Evolutionary conservation across 1,140 invertebrate genomes (phyloP).

Genomic region (Forficula auricularia): DNA sequence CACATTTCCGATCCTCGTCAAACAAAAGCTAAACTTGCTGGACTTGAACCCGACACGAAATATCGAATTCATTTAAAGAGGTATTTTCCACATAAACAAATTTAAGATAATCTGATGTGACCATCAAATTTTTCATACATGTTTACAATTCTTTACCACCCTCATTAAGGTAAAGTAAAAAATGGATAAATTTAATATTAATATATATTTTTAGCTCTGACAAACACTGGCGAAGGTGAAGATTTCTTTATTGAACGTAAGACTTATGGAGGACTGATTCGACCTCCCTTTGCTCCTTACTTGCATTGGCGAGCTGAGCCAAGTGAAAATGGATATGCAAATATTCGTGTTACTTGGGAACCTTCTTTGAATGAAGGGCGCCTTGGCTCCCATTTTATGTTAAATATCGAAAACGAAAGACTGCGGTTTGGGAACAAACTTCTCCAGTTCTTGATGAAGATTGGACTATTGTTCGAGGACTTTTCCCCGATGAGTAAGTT

Average conservation of each 20-base stretch:
- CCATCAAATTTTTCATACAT: too few species aligned
- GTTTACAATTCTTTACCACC: too few species aligned
- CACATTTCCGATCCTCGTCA: slow-evolving; percentile 55
- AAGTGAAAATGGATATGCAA: slow-evolving; percentile 53
- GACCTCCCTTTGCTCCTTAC: slow-evolving; percentile 52
- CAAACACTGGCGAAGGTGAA: slow-evolving; percentile 64
- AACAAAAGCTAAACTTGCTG: slow-evolving; percentile 67
- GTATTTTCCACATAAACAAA: too few species aligned
- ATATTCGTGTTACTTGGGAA: slow-evolving; percentile 63
- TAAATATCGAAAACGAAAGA: slow-evolving; percentile 41
- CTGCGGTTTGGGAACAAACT: too few species aligned
- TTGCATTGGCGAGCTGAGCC: slow-evolving; percentile 52
- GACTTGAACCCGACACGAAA: slow-evolving; percentile 65
- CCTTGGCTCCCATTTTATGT: slow-evolving; percentile 77
- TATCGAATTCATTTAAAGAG: slow-evolving; percentile 66
- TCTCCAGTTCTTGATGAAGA: slow-evolving; percentile 50
- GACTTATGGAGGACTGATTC: slow-evolving; percentile 27
- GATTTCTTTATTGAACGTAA: slow-evolving; percentile 64
- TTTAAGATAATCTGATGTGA: too few species aligned
- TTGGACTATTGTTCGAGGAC: slow-evolving; percentile 51
- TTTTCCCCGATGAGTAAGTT: slow-evolving; percentile 48
- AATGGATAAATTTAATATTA: too few species aligned
- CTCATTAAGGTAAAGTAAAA: too few species aligned
- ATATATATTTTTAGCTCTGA: slow-evolving; percentile 41
- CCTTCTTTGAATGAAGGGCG: slow-evolving; percentile 49